Percentiles rank a stretch among this genome's conserved stretches.
These are phyloP conservation scores for Calliscelio sp. DNA, from an alignment of 2,888 invertebrate species.

Conservation along the genomic window DNA sequence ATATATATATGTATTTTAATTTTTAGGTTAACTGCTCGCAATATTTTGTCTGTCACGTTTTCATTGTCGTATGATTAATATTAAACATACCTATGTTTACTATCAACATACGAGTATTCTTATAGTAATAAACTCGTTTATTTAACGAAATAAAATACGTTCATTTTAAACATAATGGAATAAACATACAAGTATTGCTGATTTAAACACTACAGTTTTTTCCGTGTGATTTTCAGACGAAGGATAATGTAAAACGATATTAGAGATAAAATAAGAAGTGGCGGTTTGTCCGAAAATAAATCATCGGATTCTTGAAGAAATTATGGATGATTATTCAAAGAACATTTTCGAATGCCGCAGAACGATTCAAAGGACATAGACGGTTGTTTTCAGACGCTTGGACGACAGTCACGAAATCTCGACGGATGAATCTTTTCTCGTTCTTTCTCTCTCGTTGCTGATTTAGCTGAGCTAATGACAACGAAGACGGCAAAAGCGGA, in stretches of 20 bases:
- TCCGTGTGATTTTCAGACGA: no score
- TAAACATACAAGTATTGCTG: no score
- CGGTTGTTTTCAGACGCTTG: conserved; percentile 66
- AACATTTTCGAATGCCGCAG: conserved; percentile 57
- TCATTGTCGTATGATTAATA: no score
- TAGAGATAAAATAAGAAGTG: conserved; percentile 11
- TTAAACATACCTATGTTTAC: no score
- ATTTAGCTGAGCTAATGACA: conserved; percentile 56
- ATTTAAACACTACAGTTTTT: no score
- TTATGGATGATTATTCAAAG: conserved; percentile 64
- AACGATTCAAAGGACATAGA: conserved; percentile 65
- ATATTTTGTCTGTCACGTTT: no score
- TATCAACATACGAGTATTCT: no score
- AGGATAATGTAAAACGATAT: conserved; percentile 6
- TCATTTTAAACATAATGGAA: no score
- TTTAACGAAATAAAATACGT: no score
- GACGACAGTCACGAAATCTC: conserved; percentile 70
- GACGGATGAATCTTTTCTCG: conserved; percentile 68
- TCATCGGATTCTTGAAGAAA: conserved; percentile 32
- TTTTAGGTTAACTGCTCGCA: no score
- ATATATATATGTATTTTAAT: no score
- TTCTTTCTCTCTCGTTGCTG: conserved; percentile 48
- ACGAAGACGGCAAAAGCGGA: conserved; percentile 71
- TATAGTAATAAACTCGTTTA: no score
- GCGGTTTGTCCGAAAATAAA: conserved; percentile 40